phyloP scores from a whole-genome alignment of 2,888 invertebrate genomes.

The Chymomyza caudatula region DNA sequence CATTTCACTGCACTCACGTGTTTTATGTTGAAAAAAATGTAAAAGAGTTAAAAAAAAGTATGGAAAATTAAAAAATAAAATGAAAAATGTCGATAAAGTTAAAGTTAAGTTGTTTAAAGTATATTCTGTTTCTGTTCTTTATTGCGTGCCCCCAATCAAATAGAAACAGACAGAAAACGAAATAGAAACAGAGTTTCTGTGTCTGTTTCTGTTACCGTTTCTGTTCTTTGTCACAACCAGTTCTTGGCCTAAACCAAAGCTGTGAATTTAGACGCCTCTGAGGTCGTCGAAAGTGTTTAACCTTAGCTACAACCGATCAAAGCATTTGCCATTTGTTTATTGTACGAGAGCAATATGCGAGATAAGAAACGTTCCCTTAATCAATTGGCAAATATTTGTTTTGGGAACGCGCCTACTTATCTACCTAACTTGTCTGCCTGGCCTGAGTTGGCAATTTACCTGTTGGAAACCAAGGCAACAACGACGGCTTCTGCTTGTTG shows the following conservation, averaged over 20 bases:
- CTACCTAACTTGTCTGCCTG: conserved; percentile 1
- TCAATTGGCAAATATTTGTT: conserved; percentile 11
- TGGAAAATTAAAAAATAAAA: no score
- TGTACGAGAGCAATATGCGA: background rate
- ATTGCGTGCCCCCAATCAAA: no score
- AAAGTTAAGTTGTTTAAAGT: no score
- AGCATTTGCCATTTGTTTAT: background rate
- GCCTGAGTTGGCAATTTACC: conserved; percentile 34
- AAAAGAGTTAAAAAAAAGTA: no score
- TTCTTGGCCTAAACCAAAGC: background rate
- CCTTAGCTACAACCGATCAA: background rate
- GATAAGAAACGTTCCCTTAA: conserved; percentile 1
- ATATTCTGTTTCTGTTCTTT: no score
- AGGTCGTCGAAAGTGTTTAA: background rate
- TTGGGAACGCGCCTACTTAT: conserved; percentile 19
- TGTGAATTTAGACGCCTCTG: background rate
- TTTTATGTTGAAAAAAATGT: no score
- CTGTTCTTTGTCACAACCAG: no score
- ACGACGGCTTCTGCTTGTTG: background rate
- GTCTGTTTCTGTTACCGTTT: no score
- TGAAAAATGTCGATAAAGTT: no score
- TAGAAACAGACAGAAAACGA: no score
- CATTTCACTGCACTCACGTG: no score
- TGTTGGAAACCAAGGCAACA: background rate
- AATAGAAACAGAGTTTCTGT: no score